These are phyloP conservation scores for Goniozus legneri DNA, from an alignment of 1,140 invertebrate species.

Conservation along the genomic window DNA sequence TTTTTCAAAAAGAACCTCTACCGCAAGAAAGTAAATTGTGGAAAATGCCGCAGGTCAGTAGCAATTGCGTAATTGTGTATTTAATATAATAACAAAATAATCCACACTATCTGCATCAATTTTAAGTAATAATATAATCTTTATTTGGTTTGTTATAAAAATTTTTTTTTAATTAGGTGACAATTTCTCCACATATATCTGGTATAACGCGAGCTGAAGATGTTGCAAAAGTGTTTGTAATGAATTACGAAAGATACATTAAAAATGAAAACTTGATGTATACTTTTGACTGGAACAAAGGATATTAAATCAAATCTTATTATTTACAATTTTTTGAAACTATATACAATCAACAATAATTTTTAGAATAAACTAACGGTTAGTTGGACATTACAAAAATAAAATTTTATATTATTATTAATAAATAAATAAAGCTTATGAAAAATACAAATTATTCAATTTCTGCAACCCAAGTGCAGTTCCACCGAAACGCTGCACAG, in stretches of 20 bases:
- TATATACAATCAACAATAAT: too few relatives aligned
- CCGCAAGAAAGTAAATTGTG: slow-evolving; percentile 53
- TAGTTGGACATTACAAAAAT: too few relatives aligned
- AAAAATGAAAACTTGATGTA: slow-evolving; percentile 28
- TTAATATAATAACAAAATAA: too few relatives aligned
- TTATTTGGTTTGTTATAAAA: too few relatives aligned
- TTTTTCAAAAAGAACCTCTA: slow-evolving; percentile 60
- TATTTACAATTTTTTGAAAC: background rate
- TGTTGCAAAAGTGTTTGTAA: slow-evolving; percentile 45
- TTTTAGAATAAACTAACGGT: too few relatives aligned
- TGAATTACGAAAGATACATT: slow-evolving; percentile 43
- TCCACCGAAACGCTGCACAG: too few relatives aligned
- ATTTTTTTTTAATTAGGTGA: slow-evolving; percentile 41
- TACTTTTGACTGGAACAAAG: slow-evolving; percentile 24
- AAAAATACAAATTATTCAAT: too few relatives aligned
- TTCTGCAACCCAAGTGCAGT: too few relatives aligned
- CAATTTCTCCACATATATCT: slow-evolving; percentile 59
- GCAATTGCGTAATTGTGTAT: background rate
- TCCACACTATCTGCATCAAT: too few relatives aligned
- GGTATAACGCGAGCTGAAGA: slow-evolving; percentile 46
- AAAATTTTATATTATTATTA: background rate
- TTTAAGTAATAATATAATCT: too few relatives aligned
- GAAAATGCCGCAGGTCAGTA: slow-evolving; percentile 48
- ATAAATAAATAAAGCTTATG: too few relatives aligned
- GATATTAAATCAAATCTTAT: slow-evolving; percentile 28